A percentile compares a stretch with the other conserved stretches of the same genome.
These are phyloP conservation scores for Boloria selene DNA, from an alignment of 2,888 invertebrate genomes.

Conservation along the genomic window DNA sequence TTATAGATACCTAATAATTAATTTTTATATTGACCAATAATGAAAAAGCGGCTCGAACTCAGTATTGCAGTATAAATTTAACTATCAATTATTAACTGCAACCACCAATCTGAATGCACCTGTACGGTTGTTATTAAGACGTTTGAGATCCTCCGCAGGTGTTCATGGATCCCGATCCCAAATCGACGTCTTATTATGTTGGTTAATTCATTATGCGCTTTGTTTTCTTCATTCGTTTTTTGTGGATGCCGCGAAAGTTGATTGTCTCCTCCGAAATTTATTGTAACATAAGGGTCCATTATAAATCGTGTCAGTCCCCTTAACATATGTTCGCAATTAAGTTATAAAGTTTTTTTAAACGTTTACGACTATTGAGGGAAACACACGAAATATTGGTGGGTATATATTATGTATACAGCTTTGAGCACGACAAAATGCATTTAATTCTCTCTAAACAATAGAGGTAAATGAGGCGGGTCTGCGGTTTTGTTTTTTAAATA, in stretches of 20 bases:
- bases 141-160: constrained; percentile 72
- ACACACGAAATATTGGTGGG: constrained; percentile 50
- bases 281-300: constrained; percentile 69
- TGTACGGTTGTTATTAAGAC: constrained; percentile 75
- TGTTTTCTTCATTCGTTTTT: constrained; percentile 74
- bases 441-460: constrained; percentile 61
- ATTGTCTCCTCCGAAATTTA: constrained; percentile 69
- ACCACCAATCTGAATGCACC: constrained; percentile 67
- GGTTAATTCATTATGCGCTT: constrained; percentile 79
- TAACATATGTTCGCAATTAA: constrained; percentile 81
- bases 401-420: constrained; percentile 44
- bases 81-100: constrained; percentile 48
- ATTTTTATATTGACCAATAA: constrained; percentile 1
- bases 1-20: neutral
- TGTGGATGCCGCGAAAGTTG: constrained; percentile 67
- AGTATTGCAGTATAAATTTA: constrained; percentile 49
- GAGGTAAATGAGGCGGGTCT: constrained; percentile 44
- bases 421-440: constrained; percentile 49
- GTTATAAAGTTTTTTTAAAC: constrained; percentile 70
- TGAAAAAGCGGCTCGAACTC: constrained; percentile 6
- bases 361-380: constrained; percentile 63
- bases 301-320: constrained; percentile 70
- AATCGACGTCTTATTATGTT: constrained; percentile 68
- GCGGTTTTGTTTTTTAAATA: constrained; percentile 44
- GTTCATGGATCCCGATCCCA: constrained; percentile 56